Conservation (phyloP, 1,140 invertebrate genomes). For the Brachionus rubens region DNA sequence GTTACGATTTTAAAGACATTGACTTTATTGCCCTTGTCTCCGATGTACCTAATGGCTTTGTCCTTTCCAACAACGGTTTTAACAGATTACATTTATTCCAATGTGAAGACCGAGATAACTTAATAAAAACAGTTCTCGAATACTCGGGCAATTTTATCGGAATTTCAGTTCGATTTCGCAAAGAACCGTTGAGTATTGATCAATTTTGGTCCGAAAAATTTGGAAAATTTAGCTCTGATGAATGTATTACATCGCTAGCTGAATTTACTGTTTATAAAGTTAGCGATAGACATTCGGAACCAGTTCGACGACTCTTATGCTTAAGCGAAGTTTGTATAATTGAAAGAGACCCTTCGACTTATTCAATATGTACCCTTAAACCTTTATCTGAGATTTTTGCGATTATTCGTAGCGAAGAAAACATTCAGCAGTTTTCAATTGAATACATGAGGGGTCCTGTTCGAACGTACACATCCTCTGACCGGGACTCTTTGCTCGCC, state of each 20-base stretch:
- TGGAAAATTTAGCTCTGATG: conserved; percentile 82
- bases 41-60: conserved; percentile 71
- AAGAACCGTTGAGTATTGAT: conserved; percentile 75
- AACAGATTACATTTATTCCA: conserved; percentile 82
- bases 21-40: conserved; percentile 71
- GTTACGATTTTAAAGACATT: conserved; percentile 89
- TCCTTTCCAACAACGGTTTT: conserved; percentile 80
- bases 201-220: conserved; percentile 80
- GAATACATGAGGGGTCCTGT: conserved; percentile 89
- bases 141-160: conserved; percentile 74
- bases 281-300: conserved; percentile 68
- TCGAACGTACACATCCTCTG: conserved; percentile 78
- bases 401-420: conserved; percentile 78
- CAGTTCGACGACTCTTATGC: conserved; percentile 80
- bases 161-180: conserved; percentile 76
- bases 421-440: conserved; percentile 87
- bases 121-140: conserved; percentile 79
- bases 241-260: conserved; percentile 81
- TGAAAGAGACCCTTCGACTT: conserved; percentile 92
- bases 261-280: conserved; percentile 89
- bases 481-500: conserved; percentile 86
- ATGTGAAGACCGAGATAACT: conserved; percentile 74
- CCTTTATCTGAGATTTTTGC: conserved; percentile 77
- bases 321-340: conserved; percentile 89
- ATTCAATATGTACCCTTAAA: conserved; percentile 81